Evolutionary conservation across 2,797 vertebrate genomes (phyloP).

Genomic region (Denticeps clupeoides): DNA sequence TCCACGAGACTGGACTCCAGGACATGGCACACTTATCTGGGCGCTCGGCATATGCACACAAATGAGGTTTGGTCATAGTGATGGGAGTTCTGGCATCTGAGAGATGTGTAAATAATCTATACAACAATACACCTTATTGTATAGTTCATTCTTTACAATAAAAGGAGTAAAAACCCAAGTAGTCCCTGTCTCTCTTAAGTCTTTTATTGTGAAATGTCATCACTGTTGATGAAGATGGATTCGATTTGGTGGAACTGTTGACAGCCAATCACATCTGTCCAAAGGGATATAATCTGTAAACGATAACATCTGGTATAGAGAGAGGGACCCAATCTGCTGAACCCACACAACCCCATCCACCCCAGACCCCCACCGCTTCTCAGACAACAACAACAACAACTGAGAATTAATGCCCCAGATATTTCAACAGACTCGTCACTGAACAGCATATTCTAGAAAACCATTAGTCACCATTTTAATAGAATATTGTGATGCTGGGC

Average conservation of each 20-base stretch:
- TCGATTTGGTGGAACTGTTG: neutral
- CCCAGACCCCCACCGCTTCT: no score
- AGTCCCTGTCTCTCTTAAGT: neutral
- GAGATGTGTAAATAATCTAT: no score
- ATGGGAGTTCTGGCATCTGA: no score
- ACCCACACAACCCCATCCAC: neutral
- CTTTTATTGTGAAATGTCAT: neutral
- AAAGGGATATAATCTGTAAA: slow-evolving; percentile 1
- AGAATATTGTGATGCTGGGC: no score
- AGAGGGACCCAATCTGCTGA: neutral
- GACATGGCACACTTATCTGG: slow-evolving; percentile 22
- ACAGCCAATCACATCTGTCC: neutral
- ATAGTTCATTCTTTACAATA: no score
- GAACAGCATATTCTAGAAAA: no score
- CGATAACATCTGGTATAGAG: neutral
- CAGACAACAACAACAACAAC: no score
- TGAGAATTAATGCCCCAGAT: no score
- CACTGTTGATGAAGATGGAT: neutral
- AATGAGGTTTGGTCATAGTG: slow-evolving; percentile 11
- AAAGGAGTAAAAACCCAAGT: no score
- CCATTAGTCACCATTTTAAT: no score
- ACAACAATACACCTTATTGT: no score
- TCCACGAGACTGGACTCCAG: slow-evolving; percentile 22
- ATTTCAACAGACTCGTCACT: no score
- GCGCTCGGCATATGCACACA: slow-evolving; percentile 14